Evolutionary conservation across 2,888 invertebrate species (phyloP).

Genomic region (Pristionchus fissidentatus): DNA sequence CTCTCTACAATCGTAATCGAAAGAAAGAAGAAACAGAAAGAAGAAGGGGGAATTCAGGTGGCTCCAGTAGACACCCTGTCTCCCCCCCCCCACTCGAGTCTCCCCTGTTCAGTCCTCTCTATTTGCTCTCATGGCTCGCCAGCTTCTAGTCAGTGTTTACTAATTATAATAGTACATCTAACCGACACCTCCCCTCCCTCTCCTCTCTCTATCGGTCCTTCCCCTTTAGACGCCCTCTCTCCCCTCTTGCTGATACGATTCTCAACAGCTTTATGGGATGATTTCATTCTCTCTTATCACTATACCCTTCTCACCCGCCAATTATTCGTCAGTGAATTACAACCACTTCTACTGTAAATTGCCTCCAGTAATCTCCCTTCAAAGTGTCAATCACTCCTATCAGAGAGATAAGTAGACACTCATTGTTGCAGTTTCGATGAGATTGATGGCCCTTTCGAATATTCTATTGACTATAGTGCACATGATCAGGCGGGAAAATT

Average conservation of each 20-base stretch:
- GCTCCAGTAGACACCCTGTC: neutral
- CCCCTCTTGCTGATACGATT: neutral
- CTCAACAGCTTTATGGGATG: constrained; percentile 9
- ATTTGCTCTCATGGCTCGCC: neutral
- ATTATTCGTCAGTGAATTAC: constrained; percentile 17
- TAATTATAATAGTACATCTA: constrained; percentile 12
- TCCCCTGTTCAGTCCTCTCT: neutral
- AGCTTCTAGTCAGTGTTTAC: constrained; percentile 36
- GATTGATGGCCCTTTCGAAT: too few species aligned
- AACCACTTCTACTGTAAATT: neutral
- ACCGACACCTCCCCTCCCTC: constrained; percentile 14
- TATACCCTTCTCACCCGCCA: constrained; percentile 8
- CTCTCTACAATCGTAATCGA: neutral
- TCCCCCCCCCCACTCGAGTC: neutral
- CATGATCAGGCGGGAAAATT: too few species aligned
- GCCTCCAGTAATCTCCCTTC: too few species aligned
- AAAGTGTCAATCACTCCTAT: too few species aligned
- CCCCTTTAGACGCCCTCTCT: neutral
- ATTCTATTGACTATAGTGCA: too few species aligned
- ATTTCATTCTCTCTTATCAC: constrained; percentile 26
- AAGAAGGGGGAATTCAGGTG: neutral
- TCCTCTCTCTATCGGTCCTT: neutral
- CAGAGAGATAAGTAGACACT: too few species aligned
- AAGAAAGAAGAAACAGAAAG: constrained; percentile 14
- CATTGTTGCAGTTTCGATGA: too few species aligned